phyloP scores from a whole-genome alignment of 2,113 vertebrate genomes.

The Gila orcuttii region DNA sequence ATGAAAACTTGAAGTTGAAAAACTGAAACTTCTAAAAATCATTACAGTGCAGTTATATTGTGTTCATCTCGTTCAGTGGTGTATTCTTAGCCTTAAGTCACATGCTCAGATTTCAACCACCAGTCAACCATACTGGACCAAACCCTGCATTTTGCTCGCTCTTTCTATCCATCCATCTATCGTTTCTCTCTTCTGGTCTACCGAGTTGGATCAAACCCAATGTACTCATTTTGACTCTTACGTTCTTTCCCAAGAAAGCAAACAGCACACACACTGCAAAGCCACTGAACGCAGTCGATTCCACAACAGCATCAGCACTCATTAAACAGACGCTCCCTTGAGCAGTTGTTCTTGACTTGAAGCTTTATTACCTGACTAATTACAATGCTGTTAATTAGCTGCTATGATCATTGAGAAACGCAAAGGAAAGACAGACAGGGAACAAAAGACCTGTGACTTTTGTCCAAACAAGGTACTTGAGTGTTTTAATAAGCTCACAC shows the following conservation, averaged over 20 bases:
- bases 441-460: not conserved
- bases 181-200: slow-evolving; percentile 1
- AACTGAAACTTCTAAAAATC: not conserved
- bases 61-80: not conserved
- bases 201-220: slow-evolving; percentile 3
- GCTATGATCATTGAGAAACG: slow-evolving; percentile 29
- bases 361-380: slow-evolving; percentile 44
- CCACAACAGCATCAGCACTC: not conserved
- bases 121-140: slow-evolving; percentile 12
- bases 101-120: slow-evolving; percentile 31
- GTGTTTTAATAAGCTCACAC: not conserved
- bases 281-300: not conserved
- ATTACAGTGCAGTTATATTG: not conserved
- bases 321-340: slow-evolving; percentile 19
- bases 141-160: slow-evolving; percentile 21
- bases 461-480: not conserved
- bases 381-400: slow-evolving; percentile 30
- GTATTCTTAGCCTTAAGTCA: slow-evolving; percentile 34
- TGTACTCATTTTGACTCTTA: slow-evolving; percentile 28
- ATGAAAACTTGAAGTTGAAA: not conserved
- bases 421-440: not conserved
- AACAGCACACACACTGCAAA: not conserved
- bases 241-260: not conserved
- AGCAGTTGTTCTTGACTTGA: slow-evolving; percentile 31
- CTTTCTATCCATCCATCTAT: not conserved